A percentile compares a stretch with the other conserved stretches of the same genome.
Evolutionary conservation across 1,140 invertebrate genomes (phyloP).

Genomic region (Eupeodes corollae): DNA sequence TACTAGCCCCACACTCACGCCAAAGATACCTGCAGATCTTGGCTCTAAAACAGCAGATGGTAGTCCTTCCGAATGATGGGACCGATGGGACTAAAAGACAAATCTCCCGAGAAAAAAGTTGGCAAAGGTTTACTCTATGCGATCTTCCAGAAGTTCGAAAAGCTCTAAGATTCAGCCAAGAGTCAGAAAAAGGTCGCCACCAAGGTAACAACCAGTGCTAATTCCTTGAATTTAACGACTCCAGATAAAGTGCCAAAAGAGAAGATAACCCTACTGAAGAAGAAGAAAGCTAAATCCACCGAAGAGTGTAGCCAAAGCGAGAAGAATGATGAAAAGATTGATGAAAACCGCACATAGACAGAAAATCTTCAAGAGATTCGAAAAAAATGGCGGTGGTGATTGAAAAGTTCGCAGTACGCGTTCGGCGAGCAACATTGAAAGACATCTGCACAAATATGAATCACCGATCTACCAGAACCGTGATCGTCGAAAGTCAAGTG

Average conservation of each 20-base stretch:
- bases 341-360: constrained; percentile 22
- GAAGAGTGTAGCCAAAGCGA: neutral
- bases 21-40: no score
- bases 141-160: constrained; percentile 56
- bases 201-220: neutral
- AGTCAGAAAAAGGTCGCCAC: constrained; percentile 25
- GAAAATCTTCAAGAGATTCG: constrained; percentile 52
- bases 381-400: constrained; percentile 36
- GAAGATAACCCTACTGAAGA: constrained; percentile 10
- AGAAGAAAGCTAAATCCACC: constrained; percentile 12
- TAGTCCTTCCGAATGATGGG: constrained; percentile 16
- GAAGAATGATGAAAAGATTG: neutral
- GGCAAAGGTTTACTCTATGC: constrained; percentile 38
- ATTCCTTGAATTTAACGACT: constrained; percentile 10
- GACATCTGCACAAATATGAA: constrained; percentile 16
- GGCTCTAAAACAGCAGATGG: constrained; percentile 10
- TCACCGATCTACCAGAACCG: constrained; percentile 30
- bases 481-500: constrained; percentile 8
- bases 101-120: constrained; percentile 29
- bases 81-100: constrained; percentile 27
- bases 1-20: constrained; percentile 11
- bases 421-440: constrained; percentile 33
- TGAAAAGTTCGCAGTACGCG: constrained; percentile 23
- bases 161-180: constrained; percentile 39
- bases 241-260: constrained; percentile 4